Evolutionary conservation across 2,113 vertebrate genomes (phyloP).

Genomic region (Ailurus styani): DNA sequence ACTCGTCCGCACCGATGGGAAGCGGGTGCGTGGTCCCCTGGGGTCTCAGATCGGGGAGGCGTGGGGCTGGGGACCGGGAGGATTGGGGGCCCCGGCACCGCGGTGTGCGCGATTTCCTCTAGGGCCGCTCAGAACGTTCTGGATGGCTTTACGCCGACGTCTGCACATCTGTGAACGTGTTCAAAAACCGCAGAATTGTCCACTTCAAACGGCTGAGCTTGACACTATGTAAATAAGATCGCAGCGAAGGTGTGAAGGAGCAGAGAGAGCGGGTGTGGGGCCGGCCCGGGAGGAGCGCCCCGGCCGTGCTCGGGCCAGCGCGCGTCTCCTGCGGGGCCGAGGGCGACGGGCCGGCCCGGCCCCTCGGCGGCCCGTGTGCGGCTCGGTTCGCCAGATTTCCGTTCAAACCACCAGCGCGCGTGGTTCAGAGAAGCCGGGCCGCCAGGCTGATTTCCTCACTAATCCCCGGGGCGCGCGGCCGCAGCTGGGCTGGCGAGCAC

Average conservation of each 20-base stretch:
- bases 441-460: neutral
- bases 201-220: rapidly evolving
- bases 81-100: rapidly evolving
- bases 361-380: too few species aligned
- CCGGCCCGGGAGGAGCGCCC: neutral
- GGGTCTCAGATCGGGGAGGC: too few species aligned
- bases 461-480: neutral
- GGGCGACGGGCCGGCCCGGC: rapidly evolving
- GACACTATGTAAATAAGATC: rapidly evolving
- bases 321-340: neutral
- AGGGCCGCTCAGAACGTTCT: rapidly evolving
- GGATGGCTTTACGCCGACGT: rapidly evolving
- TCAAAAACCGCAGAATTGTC: too few species aligned
- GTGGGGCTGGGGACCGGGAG: too few species aligned
- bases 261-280: neutral
- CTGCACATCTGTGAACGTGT: rapidly evolving
- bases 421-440: neutral
- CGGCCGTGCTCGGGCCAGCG: neutral
- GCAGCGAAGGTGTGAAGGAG: neutral
- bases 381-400: neutral
- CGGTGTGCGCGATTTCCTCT: rapidly evolving
- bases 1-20: rapidly evolving
- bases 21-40: rapidly evolving
- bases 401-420: neutral
- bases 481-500: too few species aligned